These are phyloP conservation scores for Archaeoteleia sp. DNA, from an alignment of 2,888 invertebrate genomes.

Conservation along the genomic window DNA sequence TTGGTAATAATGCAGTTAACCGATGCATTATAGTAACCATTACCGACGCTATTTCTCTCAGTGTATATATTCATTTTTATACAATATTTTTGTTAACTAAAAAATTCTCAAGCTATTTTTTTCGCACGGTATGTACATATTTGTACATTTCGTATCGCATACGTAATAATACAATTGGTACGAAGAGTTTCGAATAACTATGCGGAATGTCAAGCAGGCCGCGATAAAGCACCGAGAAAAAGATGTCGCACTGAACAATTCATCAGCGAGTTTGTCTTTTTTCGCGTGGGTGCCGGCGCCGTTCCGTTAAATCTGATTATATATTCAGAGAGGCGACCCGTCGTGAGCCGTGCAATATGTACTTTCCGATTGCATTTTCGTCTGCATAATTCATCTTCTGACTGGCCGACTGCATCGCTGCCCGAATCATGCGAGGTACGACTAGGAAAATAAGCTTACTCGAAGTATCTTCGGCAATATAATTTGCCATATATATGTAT, in stretches of 20 bases:
- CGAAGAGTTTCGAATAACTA: no score
- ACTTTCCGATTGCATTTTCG: slow-evolving; percentile 51
- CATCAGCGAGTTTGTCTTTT: slow-evolving; percentile 18
- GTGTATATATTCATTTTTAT: no score
- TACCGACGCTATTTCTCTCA: no score
- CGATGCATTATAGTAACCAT: no score
- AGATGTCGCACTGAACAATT: slow-evolving; percentile 20
- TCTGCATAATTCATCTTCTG: slow-evolving; percentile 48
- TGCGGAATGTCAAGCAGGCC: no score
- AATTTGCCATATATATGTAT: slow-evolving; percentile 42
- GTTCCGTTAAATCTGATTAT: slow-evolving; percentile 42
- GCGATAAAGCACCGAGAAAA: slow-evolving; percentile 1
- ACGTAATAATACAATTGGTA: no score
- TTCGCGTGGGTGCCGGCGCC: slow-evolving; percentile 22
- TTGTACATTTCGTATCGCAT: no score
- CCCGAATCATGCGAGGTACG: slow-evolving; percentile 39
- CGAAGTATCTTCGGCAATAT: slow-evolving; percentile 38
- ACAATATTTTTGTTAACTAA: no score
- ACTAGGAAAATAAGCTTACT: slow-evolving; percentile 28
- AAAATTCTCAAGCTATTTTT: no score
- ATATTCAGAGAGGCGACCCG: slow-evolving; percentile 36
- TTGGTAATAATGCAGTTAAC: no score
- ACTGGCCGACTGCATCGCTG: slow-evolving; percentile 41
- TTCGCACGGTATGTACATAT: no score
- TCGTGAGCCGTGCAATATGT: slow-evolving; percentile 48